A percentile compares a stretch with the other conserved stretches of the same genome.
phyloP scores from a whole-genome alignment of 2,113 vertebrate genomes.

The Equus quagga region DNA sequence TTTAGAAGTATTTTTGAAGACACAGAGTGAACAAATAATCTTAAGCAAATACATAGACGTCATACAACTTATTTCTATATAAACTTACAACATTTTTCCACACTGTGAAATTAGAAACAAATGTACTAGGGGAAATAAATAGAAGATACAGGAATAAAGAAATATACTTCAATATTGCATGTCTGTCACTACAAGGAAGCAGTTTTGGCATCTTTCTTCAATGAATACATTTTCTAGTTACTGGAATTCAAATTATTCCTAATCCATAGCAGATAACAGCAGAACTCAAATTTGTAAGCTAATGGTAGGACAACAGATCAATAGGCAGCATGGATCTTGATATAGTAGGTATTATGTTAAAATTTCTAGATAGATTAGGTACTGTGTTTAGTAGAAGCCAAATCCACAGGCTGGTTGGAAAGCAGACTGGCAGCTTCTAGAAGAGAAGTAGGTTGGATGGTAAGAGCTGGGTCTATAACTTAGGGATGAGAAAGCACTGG shows the following conservation, averaged over 20 bases:
- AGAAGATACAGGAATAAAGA: background rate
- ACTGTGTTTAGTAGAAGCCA: background rate
- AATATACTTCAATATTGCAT: background rate
- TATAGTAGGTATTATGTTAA: background rate
- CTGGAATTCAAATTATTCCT: background rate
- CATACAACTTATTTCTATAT: conserved; percentile 30
- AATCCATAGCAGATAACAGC: background rate
- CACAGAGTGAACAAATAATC: background rate
- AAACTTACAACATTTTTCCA: background rate
- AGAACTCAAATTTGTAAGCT: background rate
- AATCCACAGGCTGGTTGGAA: background rate
- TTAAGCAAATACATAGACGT: background rate
- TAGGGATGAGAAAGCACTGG: background rate
- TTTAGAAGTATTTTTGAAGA: conserved; percentile 23
- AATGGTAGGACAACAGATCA: background rate
- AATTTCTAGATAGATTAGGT: background rate
- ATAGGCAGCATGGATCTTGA: background rate
- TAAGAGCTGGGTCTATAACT: background rate
- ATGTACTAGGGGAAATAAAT: background rate
- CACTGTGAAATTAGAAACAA: background rate
- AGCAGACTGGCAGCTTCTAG: background rate
- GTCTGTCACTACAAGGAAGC: background rate
- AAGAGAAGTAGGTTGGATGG: background rate
- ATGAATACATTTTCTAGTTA: background rate
- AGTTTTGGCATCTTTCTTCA: background rate